phyloP scores from a whole-genome alignment of 2,888 invertebrate species.

The Sphecodes monilicornis region DNA sequence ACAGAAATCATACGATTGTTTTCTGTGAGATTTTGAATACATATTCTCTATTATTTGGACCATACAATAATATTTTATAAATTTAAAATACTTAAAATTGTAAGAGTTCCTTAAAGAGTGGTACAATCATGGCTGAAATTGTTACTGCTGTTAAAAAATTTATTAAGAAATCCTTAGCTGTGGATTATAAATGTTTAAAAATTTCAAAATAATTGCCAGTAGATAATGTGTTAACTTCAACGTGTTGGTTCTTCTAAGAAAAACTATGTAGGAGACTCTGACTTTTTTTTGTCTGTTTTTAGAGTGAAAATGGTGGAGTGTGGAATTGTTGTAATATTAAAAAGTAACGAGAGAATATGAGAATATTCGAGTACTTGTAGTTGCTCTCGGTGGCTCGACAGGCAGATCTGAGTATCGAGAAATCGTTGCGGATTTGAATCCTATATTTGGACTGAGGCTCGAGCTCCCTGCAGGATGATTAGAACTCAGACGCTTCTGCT shows the following conservation, averaged over 20 bases:
- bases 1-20: no score
- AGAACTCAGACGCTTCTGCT: slow-evolving; percentile 51
- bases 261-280: neutral
- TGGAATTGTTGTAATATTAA: neutral
- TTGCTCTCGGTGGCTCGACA: slow-evolving; percentile 64
- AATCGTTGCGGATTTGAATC: slow-evolving; percentile 80
- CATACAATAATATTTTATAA: no score
- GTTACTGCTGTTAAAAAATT: neutral
- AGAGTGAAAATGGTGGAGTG: neutral
- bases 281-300: neutral
- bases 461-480: slow-evolving; percentile 52
- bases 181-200: no score
- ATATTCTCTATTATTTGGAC: no score
- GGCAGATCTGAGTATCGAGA: slow-evolving; percentile 81
- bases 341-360: neutral
- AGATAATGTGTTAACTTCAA: no score
- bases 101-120: no score
- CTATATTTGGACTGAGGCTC: slow-evolving; percentile 68
- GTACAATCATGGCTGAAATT: neutral
- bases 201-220: no score
- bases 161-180: no score
- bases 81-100: no score
- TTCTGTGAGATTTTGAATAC: no score
- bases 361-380: slow-evolving; percentile 61
- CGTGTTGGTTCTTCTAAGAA: neutral